A percentile compares a stretch with the other conserved stretches of the same genome.
phyloP scores from a whole-genome alignment of 2,888 invertebrate species.

The Entomobrya multifasciata region DNA sequence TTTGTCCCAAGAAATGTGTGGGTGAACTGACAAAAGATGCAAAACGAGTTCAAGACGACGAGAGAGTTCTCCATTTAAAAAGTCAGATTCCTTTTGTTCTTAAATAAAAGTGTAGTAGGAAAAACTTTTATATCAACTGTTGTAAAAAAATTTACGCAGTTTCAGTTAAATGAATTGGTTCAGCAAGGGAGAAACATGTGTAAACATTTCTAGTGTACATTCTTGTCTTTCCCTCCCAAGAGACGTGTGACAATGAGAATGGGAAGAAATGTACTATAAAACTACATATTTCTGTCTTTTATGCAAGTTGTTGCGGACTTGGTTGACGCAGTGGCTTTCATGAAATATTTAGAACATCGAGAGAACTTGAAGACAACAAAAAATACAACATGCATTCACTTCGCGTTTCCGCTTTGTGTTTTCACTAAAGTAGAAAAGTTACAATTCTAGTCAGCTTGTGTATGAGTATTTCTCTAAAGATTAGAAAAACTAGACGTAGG shows the following conservation, averaged over 20 bases:
- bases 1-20: not conserved
- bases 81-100: too few species aligned
- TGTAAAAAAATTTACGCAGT: too few species aligned
- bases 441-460: too few species aligned
- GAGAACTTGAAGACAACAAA: not conserved
- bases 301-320: not conserved
- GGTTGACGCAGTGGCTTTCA: not conserved
- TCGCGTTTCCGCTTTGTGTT: too few species aligned
- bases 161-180: too few species aligned
- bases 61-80: not conserved
- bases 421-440: too few species aligned
- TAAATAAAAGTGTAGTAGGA: too few species aligned
- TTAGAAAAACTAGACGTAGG: too few species aligned
- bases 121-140: too few species aligned
- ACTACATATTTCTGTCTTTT: not conserved
- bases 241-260: not conserved
- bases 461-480: too few species aligned
- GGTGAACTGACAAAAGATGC: not conserved
- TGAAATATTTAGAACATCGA: not conserved
- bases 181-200: too few species aligned
- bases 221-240: not conserved
- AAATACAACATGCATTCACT: not conserved
- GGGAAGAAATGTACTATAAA: not conserved
- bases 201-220: too few species aligned
- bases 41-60: not conserved